A percentile compares a stretch with the other conserved stretches of the same genome.
These are phyloP conservation scores for Sus cebifrons DNA, from an alignment of 2,797 vertebrate genomes.

Conservation along the genomic window DNA sequence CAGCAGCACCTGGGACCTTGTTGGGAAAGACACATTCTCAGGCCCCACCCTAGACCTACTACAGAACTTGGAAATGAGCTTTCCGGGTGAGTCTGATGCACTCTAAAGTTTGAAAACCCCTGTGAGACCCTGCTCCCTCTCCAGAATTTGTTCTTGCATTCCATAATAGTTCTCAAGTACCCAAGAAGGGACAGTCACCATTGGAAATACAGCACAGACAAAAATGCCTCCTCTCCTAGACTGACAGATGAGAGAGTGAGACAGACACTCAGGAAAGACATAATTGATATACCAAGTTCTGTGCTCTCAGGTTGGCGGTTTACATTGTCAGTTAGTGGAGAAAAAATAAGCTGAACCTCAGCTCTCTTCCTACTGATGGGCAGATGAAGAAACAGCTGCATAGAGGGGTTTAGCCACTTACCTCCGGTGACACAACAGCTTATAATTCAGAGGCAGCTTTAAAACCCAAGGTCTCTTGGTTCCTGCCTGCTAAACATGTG, in stretches of 20 bases:
- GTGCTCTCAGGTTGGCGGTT: not conserved
- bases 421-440: fast-evolving
- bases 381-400: not conserved
- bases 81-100: not conserved
- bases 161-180: not conserved
- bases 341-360: not conserved
- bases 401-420: not conserved
- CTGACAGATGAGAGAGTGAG: not conserved
- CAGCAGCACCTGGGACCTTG: not conserved
- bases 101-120: not conserved
- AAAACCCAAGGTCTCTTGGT: not conserved
- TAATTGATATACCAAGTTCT: not conserved
- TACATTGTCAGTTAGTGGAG: not conserved
- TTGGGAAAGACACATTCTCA: not conserved
- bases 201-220: not conserved
- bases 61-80: not conserved
- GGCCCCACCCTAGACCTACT: not conserved
- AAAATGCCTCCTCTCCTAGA: not conserved
- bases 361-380: not conserved
- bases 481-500: not conserved
- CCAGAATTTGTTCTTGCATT: not conserved
- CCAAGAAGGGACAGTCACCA: not conserved
- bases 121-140: not conserved
- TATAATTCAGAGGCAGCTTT: not conserved
- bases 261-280: not conserved